These are phyloP conservation scores for Lerista edwardsae DNA, from an alignment of 2,797 vertebrate species.

Conservation along the genomic window DNA sequence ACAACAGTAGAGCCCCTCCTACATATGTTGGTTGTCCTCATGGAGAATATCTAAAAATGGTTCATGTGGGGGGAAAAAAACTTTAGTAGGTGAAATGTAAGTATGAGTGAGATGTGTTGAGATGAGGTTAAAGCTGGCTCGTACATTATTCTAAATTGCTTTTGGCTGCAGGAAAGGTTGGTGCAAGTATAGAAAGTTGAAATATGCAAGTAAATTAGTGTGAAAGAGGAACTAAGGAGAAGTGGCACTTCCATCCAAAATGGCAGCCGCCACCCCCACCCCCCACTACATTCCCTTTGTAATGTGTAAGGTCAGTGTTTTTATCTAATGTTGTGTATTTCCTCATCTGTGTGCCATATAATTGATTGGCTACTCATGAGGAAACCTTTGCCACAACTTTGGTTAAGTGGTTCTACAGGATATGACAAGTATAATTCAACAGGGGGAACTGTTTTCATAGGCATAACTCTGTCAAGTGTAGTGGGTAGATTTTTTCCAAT, in stretches of 20 bases:
- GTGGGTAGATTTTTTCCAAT: background rate
- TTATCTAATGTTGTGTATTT: background rate
- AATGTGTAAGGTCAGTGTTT: background rate
- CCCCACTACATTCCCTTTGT: background rate
- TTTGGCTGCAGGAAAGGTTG: background rate
- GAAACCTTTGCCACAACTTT: background rate
- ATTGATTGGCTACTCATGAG: background rate
- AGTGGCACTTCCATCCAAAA: background rate
- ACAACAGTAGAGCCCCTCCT: too few species aligned
- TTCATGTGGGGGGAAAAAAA: background rate
- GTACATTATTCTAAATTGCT: background rate
- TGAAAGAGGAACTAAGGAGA: background rate
- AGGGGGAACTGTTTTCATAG: background rate
- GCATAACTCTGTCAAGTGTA: background rate
- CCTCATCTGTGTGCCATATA: background rate
- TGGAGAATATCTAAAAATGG: too few species aligned
- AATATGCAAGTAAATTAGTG: background rate
- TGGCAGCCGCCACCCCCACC: background rate
- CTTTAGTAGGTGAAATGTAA: background rate
- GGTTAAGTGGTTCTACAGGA: background rate
- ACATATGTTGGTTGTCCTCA: too few species aligned
- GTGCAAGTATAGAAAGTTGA: background rate
- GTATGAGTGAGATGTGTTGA: background rate
- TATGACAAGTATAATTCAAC: background rate
- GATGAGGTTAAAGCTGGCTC: background rate